Evolutionary conservation across 2,888 invertebrate species (phyloP), one percentile per base, ranked within the genome.

Genomic region (Liposcelis brunnea): DNA sequence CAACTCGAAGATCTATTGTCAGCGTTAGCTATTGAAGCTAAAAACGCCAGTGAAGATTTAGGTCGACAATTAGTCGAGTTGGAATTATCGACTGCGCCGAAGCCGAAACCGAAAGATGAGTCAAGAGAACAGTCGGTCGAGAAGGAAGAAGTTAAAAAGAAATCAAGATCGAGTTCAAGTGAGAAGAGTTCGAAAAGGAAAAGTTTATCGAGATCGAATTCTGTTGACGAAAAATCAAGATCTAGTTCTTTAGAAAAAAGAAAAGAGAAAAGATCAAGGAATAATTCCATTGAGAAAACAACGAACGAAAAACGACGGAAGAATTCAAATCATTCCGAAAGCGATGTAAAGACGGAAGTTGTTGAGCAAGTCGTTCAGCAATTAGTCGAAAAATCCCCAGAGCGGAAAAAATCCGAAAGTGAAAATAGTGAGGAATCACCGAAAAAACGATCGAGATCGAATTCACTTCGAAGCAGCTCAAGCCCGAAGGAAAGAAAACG

Each of bases 21-120:
- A 54, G 75, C 77, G 58, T 68, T 83, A 48, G 80, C 80, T 10
- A 74, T 74, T 56, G 82, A 83, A 68, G 80, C 81, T 11, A 74
- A 76, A 64, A 78, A 79, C 56, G 78, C 79, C 37, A 80, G 78
- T 56, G 76, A 77, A 51, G 74, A 75, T 54, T 59, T 77, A 54
- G 74, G 74, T n/a, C 70, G 73, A 50, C 79, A 80, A 50, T 62
- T 80, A 56, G 69, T 72, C 32, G n/a, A 55, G 67, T 66, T 51
- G 65, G 66, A 56, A 67, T 67, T 56, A 63, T 65, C 51, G 64
- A 65, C 50, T 62, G 61, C 52, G 58, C 56, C 50, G 66, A 67
- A 32, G 64, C 61, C 51, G 62, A 60, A 51, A 44, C 31, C 31
- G 38, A 15, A 31, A 45, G n/a, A n/a, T n/a, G n/a, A 26, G 26